These are phyloP conservation scores for Corythornis vintsioides DNA, from an alignment of 2,113 vertebrate species.

Conservation along the genomic window DNA sequence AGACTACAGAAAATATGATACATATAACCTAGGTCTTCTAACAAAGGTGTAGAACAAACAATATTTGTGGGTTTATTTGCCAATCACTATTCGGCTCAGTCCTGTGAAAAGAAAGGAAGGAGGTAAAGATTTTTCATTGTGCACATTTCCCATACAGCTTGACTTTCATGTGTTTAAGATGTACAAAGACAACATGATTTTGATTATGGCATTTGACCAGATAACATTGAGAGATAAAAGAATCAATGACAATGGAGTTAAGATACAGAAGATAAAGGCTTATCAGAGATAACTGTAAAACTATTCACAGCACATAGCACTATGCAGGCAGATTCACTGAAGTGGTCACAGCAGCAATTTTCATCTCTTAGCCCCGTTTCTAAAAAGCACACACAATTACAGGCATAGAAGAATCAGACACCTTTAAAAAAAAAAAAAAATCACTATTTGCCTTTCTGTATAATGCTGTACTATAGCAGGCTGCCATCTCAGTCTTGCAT, in stretches of 20 bases:
- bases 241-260: background rate
- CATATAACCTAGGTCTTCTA: background rate
- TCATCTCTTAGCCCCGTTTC: background rate
- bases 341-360: background rate
- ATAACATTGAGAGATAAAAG: background rate
- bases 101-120: background rate
- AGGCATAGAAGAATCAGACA: background rate
- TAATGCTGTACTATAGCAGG: background rate
- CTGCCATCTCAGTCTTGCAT: background rate
- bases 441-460: background rate
- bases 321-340: background rate
- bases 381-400: background rate
- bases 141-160: background rate
- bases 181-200: background rate
- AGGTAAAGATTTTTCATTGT: background rate
- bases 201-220: background rate
- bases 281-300: background rate
- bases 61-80: background rate
- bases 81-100: background rate
- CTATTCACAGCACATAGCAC: background rate
- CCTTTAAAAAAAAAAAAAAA: background rate
- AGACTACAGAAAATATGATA: background rate
- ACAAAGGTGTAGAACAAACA: background rate
- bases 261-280: background rate
- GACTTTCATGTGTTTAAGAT: background rate